Conservation (phyloP, 2,797 vertebrate species). For the Squalus acanthias region DNA sequence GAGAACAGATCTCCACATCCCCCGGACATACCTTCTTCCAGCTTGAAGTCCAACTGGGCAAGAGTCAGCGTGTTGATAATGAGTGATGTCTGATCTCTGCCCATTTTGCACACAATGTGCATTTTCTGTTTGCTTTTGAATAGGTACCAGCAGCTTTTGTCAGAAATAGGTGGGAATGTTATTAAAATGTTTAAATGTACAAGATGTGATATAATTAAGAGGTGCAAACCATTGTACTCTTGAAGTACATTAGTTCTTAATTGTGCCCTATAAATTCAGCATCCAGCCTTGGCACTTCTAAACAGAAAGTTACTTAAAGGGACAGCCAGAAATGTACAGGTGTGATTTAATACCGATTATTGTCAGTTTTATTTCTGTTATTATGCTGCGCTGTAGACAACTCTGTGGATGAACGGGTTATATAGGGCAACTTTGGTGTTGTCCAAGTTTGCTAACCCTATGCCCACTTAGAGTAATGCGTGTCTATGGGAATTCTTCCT, state of each 20-base stretch:
- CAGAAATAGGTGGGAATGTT: not conserved
- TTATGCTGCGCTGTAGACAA: not conserved
- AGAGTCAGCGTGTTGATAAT: not conserved
- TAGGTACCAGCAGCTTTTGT: not conserved
- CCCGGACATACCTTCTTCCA: not conserved
- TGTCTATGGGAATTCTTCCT: not conserved
- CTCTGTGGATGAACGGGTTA: not conserved
- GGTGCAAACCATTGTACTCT: not conserved
- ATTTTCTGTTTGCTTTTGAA: not conserved
- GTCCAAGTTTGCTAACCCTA: not conserved
- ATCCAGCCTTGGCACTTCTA: not conserved
- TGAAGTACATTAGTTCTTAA: not conserved
- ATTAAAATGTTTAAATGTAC: not conserved
- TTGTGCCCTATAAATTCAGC: not conserved
- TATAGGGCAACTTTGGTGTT: not conserved
- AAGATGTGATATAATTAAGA: not conserved
- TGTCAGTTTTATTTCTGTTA: not conserved
- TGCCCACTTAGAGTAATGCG: not conserved
- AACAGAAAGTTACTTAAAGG: not conserved
- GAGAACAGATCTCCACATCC: not conserved
- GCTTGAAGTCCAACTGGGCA: not conserved
- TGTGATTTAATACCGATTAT: not conserved
- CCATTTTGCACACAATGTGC: not conserved
- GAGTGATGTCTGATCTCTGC: not conserved
- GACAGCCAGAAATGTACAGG: not conserved